phyloP scores from a whole-genome alignment of 2,113 vertebrate species.

The Rhagologus leucostigma region DNA sequence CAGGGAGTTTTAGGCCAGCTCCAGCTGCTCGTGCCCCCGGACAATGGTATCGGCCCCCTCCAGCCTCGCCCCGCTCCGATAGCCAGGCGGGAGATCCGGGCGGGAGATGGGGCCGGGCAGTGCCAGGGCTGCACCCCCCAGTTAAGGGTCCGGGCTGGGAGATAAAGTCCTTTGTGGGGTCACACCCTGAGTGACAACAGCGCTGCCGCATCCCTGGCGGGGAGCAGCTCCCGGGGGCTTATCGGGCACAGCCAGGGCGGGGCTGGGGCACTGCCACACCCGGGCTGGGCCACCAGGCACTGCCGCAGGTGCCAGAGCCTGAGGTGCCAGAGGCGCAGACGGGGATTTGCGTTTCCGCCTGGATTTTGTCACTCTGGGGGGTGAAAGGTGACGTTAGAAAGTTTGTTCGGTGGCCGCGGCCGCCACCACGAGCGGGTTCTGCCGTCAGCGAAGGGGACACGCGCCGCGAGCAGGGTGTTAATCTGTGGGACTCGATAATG shows the following conservation, averaged over 20 bases:
- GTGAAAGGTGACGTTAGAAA: neutral
- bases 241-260: neutral
- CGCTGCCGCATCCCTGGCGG: neutral
- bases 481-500: fast-evolving
- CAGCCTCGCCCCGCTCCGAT: neutral
- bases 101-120: neutral
- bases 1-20: neutral
- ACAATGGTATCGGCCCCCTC: neutral
- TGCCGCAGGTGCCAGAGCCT: neutral
- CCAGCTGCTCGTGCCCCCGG: neutral
- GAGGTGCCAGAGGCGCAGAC: fast-evolving
- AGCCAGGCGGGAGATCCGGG: neutral
- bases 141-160: neutral
- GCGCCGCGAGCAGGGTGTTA: fast-evolving
- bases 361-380: neutral
- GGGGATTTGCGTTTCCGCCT: fast-evolving
- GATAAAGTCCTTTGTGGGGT: slow-evolving; percentile 15
- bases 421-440: neutral
- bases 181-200: neutral
- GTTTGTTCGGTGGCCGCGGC: neutral
- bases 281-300: neutral
- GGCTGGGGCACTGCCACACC: neutral
- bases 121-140: neutral
- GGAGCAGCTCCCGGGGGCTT: neutral
- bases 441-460: neutral